phyloP scores from a whole-genome alignment of 2,888 invertebrate species.

The Calameuta filiformis region DNA sequence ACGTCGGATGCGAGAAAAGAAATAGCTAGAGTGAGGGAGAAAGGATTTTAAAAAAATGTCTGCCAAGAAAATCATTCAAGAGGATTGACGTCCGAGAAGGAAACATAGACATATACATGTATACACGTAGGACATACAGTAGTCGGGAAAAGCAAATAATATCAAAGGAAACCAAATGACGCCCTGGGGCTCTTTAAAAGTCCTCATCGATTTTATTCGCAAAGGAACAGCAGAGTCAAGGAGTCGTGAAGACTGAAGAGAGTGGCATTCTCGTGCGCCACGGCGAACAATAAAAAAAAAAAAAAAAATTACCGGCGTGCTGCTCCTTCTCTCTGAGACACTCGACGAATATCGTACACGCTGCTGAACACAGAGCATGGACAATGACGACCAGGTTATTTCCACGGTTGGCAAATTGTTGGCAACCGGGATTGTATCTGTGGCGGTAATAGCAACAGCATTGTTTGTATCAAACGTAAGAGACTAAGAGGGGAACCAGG shows the following conservation, averaged over 20 bases:
- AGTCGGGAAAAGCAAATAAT: not conserved
- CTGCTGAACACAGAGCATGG: conserved; percentile 22
- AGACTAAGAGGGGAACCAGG: not conserved
- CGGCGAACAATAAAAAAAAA: not conserved
- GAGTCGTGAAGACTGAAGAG: not conserved
- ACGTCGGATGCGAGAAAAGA: not conserved
- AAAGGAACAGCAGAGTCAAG: not conserved
- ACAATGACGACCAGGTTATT: conserved; percentile 6
- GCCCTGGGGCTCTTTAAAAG: not conserved
- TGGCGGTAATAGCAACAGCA: not conserved
- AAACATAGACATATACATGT: not conserved
- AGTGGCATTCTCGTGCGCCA: not conserved
- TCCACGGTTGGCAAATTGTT: not conserved
- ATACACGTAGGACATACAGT: not conserved
- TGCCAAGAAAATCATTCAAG: not conserved
- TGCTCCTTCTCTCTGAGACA: not conserved
- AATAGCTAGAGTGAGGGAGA: conserved; percentile 14
- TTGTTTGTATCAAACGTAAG: not conserved
- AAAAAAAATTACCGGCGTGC: not conserved
- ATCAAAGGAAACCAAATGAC: not conserved
- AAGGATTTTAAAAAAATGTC: not conserved
- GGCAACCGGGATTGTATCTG: not conserved
- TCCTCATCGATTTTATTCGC: not conserved
- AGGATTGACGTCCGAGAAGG: not conserved
- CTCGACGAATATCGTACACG: not conserved